These are phyloP conservation scores for Stenolophus ochropezus DNA, from an alignment of 2,888 invertebrate species.

Conservation along the genomic window DNA sequence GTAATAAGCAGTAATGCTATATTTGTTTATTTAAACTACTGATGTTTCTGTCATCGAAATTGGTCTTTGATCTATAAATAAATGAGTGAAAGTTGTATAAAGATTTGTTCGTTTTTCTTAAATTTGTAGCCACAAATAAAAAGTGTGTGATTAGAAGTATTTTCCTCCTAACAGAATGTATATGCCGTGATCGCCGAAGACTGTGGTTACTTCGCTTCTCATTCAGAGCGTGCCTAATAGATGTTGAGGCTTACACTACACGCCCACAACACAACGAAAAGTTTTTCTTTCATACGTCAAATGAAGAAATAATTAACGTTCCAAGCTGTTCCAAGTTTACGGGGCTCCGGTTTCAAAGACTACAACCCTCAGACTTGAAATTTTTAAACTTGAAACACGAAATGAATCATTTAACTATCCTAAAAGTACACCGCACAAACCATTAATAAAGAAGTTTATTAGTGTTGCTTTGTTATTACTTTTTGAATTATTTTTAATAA, in stretches of 20 bases:
- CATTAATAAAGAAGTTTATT: neutral
- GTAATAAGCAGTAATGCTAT: no score
- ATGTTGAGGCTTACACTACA: slow-evolving; percentile 21
- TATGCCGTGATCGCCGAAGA: slow-evolving; percentile 10
- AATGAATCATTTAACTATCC: neutral
- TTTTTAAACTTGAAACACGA: neutral
- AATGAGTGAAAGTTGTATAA: neutral
- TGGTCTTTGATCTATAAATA: neutral
- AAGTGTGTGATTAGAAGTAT: neutral
- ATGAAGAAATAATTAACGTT: slow-evolving; percentile 7
- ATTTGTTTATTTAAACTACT: no score
- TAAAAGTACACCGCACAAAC: neutral
- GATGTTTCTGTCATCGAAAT: neutral
- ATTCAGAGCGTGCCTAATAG: slow-evolving; percentile 40
- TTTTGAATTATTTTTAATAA: no score
- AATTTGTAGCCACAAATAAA: neutral
- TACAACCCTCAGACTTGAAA: neutral
- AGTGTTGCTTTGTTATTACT: neutral
- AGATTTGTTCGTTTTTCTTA: neutral
- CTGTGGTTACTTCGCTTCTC: slow-evolving; percentile 13
- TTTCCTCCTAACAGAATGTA: slow-evolving; percentile 3
- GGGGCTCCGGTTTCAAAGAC: neutral
- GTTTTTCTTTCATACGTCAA: slow-evolving; percentile 26
- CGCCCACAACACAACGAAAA: slow-evolving; percentile 20
- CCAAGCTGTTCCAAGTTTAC: neutral